Conservation (phyloP, 1,140 invertebrate species). For the Brachionus manjavacas region DNA sequence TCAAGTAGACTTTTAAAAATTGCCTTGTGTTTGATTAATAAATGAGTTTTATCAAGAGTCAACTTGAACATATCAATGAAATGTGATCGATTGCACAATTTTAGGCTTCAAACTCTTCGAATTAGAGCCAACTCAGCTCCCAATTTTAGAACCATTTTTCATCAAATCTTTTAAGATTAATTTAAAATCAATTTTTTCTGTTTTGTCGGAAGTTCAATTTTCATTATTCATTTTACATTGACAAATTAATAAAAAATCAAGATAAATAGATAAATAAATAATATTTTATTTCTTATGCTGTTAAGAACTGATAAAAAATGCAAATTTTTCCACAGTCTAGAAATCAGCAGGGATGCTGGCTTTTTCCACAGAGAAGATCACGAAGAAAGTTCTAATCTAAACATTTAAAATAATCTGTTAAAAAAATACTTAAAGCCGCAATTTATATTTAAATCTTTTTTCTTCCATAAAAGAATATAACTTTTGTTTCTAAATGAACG, state of each 20-base stretch:
- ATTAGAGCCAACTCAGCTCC: background rate
- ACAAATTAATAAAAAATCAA: conserved; percentile 1
- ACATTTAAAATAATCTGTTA: background rate
- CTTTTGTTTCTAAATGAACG: background rate
- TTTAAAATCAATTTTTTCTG: background rate
- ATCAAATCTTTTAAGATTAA: background rate
- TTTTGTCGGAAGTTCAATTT: background rate
- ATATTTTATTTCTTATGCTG: background rate
- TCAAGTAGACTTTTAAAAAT: background rate
- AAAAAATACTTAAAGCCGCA: background rate
- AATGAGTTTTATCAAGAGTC: background rate
- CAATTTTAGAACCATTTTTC: background rate
- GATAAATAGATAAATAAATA: background rate
- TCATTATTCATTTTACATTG: background rate
- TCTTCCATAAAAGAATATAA: background rate
- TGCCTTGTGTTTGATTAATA: background rate
- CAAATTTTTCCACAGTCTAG: background rate
- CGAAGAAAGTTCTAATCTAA: background rate
- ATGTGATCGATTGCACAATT: background rate
- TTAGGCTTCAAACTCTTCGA: background rate
- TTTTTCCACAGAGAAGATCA: background rate
- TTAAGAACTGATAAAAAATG: background rate
- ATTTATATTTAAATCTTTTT: background rate
- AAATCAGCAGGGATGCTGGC: background rate
- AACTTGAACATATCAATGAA: background rate